Conservation (phyloP, 2,888 invertebrate species). For the Phalera bucephala region DNA sequence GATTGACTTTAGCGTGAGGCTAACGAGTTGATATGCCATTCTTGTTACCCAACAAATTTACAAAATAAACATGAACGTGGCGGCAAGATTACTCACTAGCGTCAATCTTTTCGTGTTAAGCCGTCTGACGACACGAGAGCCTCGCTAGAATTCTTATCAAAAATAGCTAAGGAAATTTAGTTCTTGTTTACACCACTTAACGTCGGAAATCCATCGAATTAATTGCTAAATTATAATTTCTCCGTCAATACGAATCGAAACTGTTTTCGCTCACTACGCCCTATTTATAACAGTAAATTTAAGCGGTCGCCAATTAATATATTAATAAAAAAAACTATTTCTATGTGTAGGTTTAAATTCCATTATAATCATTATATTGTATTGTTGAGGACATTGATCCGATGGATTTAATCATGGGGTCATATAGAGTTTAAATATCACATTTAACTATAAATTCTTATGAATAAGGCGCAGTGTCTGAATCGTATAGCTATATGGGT, state of each 20-base stretch:
- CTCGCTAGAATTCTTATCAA: no score
- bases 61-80: no score
- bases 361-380: neutral
- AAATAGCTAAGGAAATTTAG: no score
- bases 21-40: no score
- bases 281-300: conserved; percentile 27
- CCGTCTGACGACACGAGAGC: no score
- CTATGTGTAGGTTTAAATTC: neutral
- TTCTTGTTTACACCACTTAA: no score
- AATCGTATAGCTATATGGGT: no score
- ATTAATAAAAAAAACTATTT: conserved; percentile 15
- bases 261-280: conserved; percentile 29
- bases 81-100: no score
- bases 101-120: no score
- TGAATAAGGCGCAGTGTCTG: conserved; percentile 28
- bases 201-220: no score
- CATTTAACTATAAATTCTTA: conserved; percentile 6
- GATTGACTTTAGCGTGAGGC: no score
- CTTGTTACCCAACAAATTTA: no score
- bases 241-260: conserved; percentile 34
- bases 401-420: neutral
- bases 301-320: conserved; percentile 25
- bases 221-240: neutral
- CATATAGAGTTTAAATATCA: neutral
- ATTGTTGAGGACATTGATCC: neutral